phyloP scores from a whole-genome alignment of 2,797 vertebrate genomes.

The Sebastes nivosus region DNA sequence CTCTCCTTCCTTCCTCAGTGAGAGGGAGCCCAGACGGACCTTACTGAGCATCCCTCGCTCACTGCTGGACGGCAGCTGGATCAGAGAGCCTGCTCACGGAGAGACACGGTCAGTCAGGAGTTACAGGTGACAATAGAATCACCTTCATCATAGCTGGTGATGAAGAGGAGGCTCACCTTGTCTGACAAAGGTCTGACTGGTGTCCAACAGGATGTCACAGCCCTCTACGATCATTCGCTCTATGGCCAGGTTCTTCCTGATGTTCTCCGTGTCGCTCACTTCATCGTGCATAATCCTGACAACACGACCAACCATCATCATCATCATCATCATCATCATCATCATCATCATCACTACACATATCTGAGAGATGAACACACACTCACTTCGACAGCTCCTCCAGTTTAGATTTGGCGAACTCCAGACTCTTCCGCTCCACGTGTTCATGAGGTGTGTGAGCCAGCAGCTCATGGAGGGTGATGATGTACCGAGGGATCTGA shows the following conservation, averaged over 20 bases:
- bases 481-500: constrained; percentile 95
- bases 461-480: constrained; percentile 94
- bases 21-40: constrained; percentile 92
- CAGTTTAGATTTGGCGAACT: constrained; percentile 95
- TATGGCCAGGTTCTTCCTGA: constrained; percentile 95
- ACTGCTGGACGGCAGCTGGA: constrained; percentile 93
- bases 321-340: background rate
- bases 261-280: constrained; percentile 97
- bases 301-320: background rate
- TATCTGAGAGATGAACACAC: background rate
- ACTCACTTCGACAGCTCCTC: constrained; percentile 90
- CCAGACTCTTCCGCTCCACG: constrained; percentile 92
- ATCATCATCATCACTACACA: rapidly evolving
- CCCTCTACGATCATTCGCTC: constrained; percentile 96
- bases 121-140: too few species aligned
- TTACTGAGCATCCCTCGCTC: constrained; percentile 95
- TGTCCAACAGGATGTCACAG: constrained; percentile 94
- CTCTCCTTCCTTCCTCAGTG: constrained; percentile 95
- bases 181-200: constrained; percentile 94
- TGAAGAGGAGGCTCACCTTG: constrained; percentile 83
- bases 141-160: background rate
- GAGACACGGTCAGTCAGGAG: background rate
- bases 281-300: constrained; percentile 96
- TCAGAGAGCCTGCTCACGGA: constrained; percentile 87
- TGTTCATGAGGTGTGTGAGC: constrained; percentile 95